phyloP scores from a whole-genome alignment of 2,888 invertebrate species.

The Dysmachus trigonus region DNA sequence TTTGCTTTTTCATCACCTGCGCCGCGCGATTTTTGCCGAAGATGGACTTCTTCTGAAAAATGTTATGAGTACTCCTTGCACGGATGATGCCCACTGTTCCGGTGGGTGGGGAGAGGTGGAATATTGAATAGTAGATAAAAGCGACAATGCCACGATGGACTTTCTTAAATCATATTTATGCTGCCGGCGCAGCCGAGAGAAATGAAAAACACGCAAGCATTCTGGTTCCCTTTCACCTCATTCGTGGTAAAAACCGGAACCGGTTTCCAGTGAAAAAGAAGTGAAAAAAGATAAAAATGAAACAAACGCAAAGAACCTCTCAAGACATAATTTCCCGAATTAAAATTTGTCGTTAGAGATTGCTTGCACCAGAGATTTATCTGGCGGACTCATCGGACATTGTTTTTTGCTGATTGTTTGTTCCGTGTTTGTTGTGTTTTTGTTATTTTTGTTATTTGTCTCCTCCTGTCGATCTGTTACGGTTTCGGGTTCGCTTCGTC shows the following conservation, averaged over 20 bases:
- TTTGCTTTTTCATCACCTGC: not conserved
- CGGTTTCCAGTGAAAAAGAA: not conserved
- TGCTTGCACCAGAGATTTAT: slow-evolving; percentile 14
- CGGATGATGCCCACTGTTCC: not conserved
- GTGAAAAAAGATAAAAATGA: not conserved
- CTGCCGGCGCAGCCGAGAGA: not conserved
- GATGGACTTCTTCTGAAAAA: not conserved
- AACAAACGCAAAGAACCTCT: not conserved
- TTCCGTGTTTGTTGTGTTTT: not conserved
- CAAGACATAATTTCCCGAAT: not conserved
- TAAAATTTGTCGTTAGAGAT: slow-evolving; percentile 8
- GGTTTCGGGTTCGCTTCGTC: not conserved
- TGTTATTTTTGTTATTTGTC: not conserved
- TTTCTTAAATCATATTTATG: not conserved
- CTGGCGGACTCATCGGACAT: not conserved
- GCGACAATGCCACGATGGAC: not conserved
- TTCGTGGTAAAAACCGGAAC: slow-evolving; percentile 24
- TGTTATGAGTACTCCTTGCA: not conserved
- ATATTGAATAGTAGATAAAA: not conserved
- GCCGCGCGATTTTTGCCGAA: not conserved
- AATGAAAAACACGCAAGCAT: not conserved
- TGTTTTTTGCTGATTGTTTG: not conserved
- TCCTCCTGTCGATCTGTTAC: not conserved
- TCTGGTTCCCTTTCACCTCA: slow-evolving; percentile 18
- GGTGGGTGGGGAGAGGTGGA: not conserved